Percentiles rank a stretch among this genome's conserved stretches.
Evolutionary conservation across 2,113 vertebrate species (phyloP).

Genomic region (Baryphthengus martii): DNA sequence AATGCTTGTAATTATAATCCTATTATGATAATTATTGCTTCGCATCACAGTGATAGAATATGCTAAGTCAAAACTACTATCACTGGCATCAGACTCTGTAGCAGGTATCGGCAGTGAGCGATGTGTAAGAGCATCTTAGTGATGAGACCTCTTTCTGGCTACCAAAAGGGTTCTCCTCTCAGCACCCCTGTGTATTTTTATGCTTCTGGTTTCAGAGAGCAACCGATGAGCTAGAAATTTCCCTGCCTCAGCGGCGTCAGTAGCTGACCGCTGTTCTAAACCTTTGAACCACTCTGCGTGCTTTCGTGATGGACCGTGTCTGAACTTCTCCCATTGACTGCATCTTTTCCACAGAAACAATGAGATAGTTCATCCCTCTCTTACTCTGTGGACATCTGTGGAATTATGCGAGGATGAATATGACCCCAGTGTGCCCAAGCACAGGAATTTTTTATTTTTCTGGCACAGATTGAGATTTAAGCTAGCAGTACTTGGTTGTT

Average conservation of each 20-base stretch:
- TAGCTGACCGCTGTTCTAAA: not conserved
- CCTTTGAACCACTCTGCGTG: not conserved
- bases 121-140: not conserved
- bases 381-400: not conserved
- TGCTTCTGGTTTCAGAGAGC: not conserved
- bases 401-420: not conserved
- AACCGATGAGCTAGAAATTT: fast-evolving
- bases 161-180: not conserved
- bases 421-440: slow-evolving; percentile 5
- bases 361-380: not conserved
- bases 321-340: not conserved
- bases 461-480: slow-evolving; percentile 28
- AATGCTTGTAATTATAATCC: slow-evolving; percentile 9
- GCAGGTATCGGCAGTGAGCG: not conserved
- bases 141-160: not conserved
- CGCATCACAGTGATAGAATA: not conserved
- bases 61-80: not conserved
- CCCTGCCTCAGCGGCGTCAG: fast-evolving
- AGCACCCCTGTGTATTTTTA: not conserved
- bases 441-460: slow-evolving; percentile 31
- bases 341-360: slow-evolving; percentile 16
- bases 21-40: slow-evolving; percentile 11
- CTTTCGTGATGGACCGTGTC: not conserved
- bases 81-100: not conserved
- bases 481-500: slow-evolving; percentile 22